Conservation (phyloP, 2,888 invertebrate species). For the Bruchidius siliquastri region DNA sequence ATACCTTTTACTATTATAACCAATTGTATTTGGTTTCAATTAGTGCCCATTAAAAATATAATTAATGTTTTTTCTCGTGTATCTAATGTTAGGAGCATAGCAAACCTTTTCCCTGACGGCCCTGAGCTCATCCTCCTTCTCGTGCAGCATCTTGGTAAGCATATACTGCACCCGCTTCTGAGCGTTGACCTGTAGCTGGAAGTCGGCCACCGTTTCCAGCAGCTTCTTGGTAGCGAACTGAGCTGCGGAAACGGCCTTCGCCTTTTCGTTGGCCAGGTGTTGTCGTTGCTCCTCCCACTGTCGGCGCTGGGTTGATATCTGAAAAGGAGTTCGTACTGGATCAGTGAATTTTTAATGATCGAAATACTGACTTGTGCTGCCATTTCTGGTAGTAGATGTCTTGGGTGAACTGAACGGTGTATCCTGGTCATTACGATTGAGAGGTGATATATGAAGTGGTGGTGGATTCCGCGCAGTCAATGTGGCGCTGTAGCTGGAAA, state of each 20-base stretch:
- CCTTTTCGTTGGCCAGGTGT: constrained; percentile 30
- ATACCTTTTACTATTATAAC: too few species aligned
- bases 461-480: background rate
- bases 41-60: too few species aligned
- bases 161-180: constrained; percentile 36
- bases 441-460: background rate
- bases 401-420: background rate
- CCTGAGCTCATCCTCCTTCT: constrained; percentile 34
- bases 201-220: constrained; percentile 39
- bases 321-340: background rate
- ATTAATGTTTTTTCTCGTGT: too few species aligned
- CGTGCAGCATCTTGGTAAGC: constrained; percentile 36
- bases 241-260: constrained; percentile 38
- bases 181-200: constrained; percentile 35
- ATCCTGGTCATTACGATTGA: background rate
- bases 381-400: background rate
- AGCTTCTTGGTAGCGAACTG: constrained; percentile 40
- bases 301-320: constrained; percentile 14
- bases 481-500: background rate
- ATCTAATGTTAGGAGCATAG: too few species aligned
- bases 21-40: too few species aligned
- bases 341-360: background rate
- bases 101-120: constrained; percentile 24
- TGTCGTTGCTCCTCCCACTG: constrained; percentile 29
- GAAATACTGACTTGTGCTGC: background rate